Evolutionary conservation across 2,113 vertebrate species (phyloP), one percentile per base, ranked within the genome.

Genomic region (Haplochromis burtoni): DNA sequence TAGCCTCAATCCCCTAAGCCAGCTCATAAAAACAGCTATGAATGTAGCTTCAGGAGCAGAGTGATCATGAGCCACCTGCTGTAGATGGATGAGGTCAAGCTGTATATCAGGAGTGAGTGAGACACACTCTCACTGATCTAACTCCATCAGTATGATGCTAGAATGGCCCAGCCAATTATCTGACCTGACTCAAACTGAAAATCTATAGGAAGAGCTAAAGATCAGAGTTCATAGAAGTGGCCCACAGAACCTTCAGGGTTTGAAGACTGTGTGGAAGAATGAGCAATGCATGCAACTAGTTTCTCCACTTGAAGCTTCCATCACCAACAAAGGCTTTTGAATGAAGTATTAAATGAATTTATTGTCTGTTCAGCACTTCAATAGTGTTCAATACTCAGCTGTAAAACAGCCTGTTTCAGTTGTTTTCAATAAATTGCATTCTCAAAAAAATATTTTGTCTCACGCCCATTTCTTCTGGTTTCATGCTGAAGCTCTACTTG

Each of bases 21-120:
- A 57, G 24, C 54, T 57, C 24, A 29, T 57, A 29, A 57, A 57
- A 29, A 57, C 54, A 57, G 24, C 24, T 26, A 57, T 57, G 54
- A 0, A 26, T 57, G 54, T 57, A 57, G 24, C 54, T 57, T 57
- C 24, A 14, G 24, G 54, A 57, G 54, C 54, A 57, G 24, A 57
- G 24, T 14, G 54, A 57, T 57, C 54, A 0, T 29, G 12, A 57
- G 24, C 24, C 54, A 57, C 24, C 54, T 57, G 0, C 54, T 29
- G 55, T 59, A 5, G 55, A 59, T 59, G 55, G 55, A 59, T 29
- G 55, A 16, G 55, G 55, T 29, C 55, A 29, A 59, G 55, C 24
- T 59, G 55, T 59, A 57, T 57, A 57, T 29, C 24, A 57, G 7
- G 7, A 57, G 54, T 57, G 54, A 29, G 24, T 0, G 24, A 29